phyloP scores from a whole-genome alignment of 2,888 invertebrate genomes.

The Loripinus fragilis region DNA sequence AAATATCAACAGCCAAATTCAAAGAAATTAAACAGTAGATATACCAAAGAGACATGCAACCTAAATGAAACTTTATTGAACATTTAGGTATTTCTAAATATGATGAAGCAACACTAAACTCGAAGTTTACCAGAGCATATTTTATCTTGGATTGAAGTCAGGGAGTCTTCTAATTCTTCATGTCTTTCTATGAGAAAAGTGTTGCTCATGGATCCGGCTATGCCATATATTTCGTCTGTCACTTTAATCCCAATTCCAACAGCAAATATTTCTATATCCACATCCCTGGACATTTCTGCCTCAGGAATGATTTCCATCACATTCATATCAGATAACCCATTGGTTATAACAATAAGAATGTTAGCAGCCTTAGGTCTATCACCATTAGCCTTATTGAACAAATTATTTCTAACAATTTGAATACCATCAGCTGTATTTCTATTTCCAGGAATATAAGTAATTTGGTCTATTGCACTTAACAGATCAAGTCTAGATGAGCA shows the following conservation, averaged over 20 bases:
- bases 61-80: too few species aligned
- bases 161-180: slow-evolving; percentile 62
- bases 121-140: slow-evolving; percentile 55
- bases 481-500: slow-evolving; percentile 60
- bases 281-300: slow-evolving; percentile 64
- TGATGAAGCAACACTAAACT: too few species aligned
- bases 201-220: slow-evolving; percentile 72
- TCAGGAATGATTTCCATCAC: slow-evolving; percentile 67
- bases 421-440: slow-evolving; percentile 77
- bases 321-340: slow-evolving; percentile 77
- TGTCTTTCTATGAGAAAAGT: slow-evolving; percentile 71
- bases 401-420: slow-evolving; percentile 61
- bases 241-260: slow-evolving; percentile 73
- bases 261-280: slow-evolving; percentile 68
- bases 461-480: slow-evolving; percentile 64
- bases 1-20: too few species aligned
- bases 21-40: too few species aligned
- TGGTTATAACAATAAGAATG: slow-evolving; percentile 77
- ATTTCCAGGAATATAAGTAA: slow-evolving; percentile 66
- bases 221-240: slow-evolving; percentile 73
- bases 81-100: too few species aligned
- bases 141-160: slow-evolving; percentile 54
- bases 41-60: too few species aligned
- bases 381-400: slow-evolving; percentile 68
- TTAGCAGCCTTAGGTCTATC: slow-evolving; percentile 72